Evolutionary conservation across 2,888 invertebrate species (phyloP).

Genomic region (Athetis lepigone): DNA sequence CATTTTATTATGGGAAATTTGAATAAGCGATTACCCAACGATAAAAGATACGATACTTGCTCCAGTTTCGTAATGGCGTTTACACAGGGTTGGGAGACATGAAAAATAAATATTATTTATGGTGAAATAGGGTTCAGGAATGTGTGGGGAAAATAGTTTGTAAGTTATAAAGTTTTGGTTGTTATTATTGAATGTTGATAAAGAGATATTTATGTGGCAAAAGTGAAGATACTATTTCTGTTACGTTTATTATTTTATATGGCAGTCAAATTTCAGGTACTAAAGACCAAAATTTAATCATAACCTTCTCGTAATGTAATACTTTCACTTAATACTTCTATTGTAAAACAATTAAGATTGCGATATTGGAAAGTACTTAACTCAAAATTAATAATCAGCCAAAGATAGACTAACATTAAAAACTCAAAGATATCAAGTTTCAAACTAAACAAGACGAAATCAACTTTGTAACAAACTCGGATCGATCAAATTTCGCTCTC

Average conservation of each 20-base stretch:
- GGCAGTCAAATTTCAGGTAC: background rate
- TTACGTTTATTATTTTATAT: background rate
- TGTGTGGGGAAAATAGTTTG: conserved; percentile 15
- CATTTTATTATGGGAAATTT: conserved; percentile 66
- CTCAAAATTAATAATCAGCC: conserved; percentile 39
- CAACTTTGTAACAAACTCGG: conserved; percentile 64
- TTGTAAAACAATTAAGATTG: conserved; percentile 28
- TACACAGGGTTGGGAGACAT: conserved; percentile 38
- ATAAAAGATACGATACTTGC: conserved; percentile 60
- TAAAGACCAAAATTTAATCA: background rate
- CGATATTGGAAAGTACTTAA: conserved; percentile 30
- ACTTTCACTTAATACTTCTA: conserved; percentile 22
- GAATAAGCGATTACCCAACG: conserved; percentile 66
- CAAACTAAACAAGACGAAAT: conserved; percentile 57
- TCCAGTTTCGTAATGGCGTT: conserved; percentile 51
- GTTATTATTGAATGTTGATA: background rate
- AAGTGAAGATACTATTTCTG: background rate
- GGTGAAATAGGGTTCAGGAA: conserved; percentile 17
- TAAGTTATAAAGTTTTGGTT: conserved; percentile 9
- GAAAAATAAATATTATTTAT: conserved; percentile 48
- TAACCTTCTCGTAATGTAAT: conserved; percentile 20
- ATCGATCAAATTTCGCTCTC: conserved; percentile 66
- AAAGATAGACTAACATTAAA: conserved; percentile 47
- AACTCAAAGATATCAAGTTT: conserved; percentile 56
- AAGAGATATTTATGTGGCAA: background rate